Percentiles rank a stretch among this genome's conserved stretches.
Conservation (phyloP, 2,797 vertebrate genomes). For the Lagorchestes hirsutus region DNA sequence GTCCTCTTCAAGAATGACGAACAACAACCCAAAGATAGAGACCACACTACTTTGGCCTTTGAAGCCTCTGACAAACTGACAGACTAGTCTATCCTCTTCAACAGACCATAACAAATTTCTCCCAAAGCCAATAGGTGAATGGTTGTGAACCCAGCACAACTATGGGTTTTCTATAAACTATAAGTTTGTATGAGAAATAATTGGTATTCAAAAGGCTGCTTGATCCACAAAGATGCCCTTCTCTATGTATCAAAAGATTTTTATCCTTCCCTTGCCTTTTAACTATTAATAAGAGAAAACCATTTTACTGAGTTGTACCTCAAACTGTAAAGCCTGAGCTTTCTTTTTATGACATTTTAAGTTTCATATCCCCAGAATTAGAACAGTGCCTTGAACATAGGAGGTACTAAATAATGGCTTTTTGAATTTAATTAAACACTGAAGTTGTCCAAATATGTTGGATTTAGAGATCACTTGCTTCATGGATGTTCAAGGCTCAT, state of each 20-base stretch:
- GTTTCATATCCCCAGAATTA: not conserved
- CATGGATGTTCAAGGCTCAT: not conserved
- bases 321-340: not conserved
- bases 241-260: not conserved
- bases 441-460: not conserved
- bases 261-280: not conserved
- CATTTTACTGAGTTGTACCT: not conserved
- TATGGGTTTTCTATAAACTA: not conserved
- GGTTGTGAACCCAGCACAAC: not conserved
- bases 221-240: not conserved
- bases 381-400: not conserved
- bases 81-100: not conserved
- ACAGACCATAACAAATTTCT: not conserved
- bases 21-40: not conserved
- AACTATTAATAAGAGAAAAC: not conserved
- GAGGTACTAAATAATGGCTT: not conserved
- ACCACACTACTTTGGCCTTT: not conserved
- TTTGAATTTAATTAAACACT: not conserved
- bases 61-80: not conserved
- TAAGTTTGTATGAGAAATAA: not conserved
- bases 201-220: too few relatives aligned
- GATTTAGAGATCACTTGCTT: not conserved
- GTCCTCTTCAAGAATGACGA: too few relatives aligned
- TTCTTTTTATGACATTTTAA: not conserved
- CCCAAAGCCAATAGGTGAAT: not conserved